A percentile compares a stretch with the other conserved stretches of the same genome.
Evolutionary conservation across 2,113 vertebrate species (phyloP).

Genomic region (Chaenocephalus aceratus): DNA sequence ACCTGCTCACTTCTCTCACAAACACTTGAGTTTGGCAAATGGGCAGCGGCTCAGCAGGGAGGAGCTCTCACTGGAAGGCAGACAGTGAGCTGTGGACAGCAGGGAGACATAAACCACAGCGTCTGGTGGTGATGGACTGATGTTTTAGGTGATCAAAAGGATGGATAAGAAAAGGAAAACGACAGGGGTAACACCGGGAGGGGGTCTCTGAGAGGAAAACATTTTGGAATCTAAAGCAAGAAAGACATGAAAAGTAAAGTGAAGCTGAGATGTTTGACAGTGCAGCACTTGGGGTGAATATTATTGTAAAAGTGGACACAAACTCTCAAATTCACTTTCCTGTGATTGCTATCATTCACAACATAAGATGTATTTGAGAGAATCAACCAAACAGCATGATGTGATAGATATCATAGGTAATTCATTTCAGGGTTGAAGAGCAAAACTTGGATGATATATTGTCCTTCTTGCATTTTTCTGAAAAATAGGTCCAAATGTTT

Average conservation of each 20-base stretch:
- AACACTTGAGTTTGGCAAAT: conserved; percentile 65
- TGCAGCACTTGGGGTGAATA: conserved; percentile 48
- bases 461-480: conserved; percentile 41
- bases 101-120: conserved; percentile 73
- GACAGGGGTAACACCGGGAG: conserved; percentile 74
- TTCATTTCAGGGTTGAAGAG: conserved; percentile 59
- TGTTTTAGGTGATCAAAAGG: conserved; percentile 82
- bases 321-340: conserved; percentile 34
- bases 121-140: conserved; percentile 74
- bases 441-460: conserved; percentile 56
- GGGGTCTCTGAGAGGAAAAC: conserved; percentile 66
- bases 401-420: conserved; percentile 36
- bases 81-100: conserved; percentile 70
- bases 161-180: conserved; percentile 73
- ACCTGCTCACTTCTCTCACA: conserved; percentile 69
- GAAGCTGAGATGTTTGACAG: conserved; percentile 73
- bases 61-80: conserved; percentile 76
- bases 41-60: conserved; percentile 74
- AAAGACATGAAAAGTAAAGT: conserved; percentile 69
- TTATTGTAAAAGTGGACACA: conserved; percentile 39
- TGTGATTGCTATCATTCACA: conserved; percentile 36
- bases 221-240: conserved; percentile 68
- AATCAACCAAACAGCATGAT: conserved; percentile 47
- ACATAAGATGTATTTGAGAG: conserved; percentile 14
- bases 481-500: conserved; percentile 65